These are phyloP conservation scores for Copidosoma aretas DNA, from an alignment of 2,888 invertebrate genomes.

Conservation along the genomic window DNA sequence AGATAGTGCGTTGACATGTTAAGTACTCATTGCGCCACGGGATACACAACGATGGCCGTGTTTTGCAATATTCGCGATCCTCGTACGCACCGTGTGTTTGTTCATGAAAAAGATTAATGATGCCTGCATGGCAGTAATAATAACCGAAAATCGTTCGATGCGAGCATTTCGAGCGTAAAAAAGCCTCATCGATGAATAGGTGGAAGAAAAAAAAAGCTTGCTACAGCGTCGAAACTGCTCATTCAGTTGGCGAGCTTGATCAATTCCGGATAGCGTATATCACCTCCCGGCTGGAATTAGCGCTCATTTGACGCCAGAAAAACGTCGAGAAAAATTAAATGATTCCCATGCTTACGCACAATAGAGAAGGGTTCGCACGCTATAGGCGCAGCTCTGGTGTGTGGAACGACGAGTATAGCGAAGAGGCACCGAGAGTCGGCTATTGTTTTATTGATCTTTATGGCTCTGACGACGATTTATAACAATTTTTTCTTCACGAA, in stretches of 20 bases:
- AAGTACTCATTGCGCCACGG: background rate
- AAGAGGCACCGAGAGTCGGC: too few species aligned
- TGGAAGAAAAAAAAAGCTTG: background rate
- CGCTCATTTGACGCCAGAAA: background rate
- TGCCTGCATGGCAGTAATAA: background rate
- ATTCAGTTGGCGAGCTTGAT: background rate
- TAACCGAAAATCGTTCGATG: background rate
- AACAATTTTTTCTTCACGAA: constrained; percentile 28
- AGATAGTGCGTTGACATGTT: background rate
- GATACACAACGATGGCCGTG: background rate
- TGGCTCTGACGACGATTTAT: constrained; percentile 17
- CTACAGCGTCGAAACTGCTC: background rate
- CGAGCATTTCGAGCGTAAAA: background rate
- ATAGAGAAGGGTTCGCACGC: background rate
- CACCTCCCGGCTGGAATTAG: background rate
- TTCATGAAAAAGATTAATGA: background rate
- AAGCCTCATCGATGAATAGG: background rate
- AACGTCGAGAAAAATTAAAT: background rate
- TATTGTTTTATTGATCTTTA: constrained; percentile 25
- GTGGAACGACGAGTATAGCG: background rate
- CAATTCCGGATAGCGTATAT: too few species aligned
- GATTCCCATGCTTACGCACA: background rate
- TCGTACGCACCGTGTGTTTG: background rate
- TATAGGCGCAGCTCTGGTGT: background rate
- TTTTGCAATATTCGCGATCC: background rate